These are phyloP conservation scores for Xenopus tropicalis DNA, from an alignment of 2,113 vertebrate genomes.

Conservation along the genomic window DNA sequence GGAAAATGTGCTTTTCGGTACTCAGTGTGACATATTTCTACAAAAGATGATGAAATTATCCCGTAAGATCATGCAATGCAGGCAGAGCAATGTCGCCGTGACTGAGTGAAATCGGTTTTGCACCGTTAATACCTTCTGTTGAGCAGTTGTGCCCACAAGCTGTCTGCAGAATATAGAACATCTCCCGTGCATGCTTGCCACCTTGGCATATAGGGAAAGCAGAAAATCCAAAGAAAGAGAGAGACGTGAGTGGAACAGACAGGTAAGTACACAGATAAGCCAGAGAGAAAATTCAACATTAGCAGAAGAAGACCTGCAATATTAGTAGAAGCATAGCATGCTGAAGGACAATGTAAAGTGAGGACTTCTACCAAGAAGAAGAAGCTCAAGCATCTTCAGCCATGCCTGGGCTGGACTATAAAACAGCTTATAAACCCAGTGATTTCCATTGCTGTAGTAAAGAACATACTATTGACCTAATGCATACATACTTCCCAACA, in stretches of 20 bases:
- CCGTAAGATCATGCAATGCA: conserved; percentile 54
- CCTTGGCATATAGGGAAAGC: conserved; percentile 89
- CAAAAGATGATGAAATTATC: conserved; percentile 69
- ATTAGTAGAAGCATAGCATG: conserved; percentile 24
- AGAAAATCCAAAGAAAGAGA: conserved; percentile 76
- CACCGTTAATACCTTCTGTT: conserved; percentile 94
- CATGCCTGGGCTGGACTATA: too few relatives aligned
- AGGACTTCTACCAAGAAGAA: too few relatives aligned
- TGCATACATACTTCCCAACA: too few relatives aligned
- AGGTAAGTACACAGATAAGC: conserved; percentile 52
- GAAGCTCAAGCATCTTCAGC: too few relatives aligned
- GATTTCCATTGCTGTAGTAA: too few relatives aligned
- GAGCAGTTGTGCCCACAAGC: conserved; percentile 98
- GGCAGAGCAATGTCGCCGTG: conserved; percentile 69
- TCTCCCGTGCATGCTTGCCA: conserved; percentile 95
- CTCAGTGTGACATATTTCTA: conserved; percentile 50
- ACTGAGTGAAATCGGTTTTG: conserved; percentile 72
- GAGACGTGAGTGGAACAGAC: conserved; percentile 66
- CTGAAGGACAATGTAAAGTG: not conserved
- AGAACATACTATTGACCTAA: too few relatives aligned
- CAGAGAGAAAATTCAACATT: conserved; percentile 20
- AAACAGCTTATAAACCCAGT: too few relatives aligned
- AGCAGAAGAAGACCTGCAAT: conserved; percentile 3
- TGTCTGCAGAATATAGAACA: conserved; percentile 97
- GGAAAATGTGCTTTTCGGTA: not conserved